Base-by-base conservation (phyloP, 2,888 invertebrate species). In the Bugulina stolonifera region DNA sequence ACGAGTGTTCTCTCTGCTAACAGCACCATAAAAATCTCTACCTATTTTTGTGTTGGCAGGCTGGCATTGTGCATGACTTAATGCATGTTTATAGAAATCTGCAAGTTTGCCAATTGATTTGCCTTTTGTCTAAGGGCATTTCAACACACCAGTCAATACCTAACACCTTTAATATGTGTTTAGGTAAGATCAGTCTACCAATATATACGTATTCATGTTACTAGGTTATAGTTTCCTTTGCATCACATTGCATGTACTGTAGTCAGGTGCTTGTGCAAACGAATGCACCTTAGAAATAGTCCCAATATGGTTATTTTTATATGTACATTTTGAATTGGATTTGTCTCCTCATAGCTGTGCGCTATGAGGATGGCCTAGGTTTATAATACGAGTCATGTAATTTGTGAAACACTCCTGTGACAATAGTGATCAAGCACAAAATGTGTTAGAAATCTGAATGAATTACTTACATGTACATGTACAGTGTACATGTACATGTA, bases 111-210 rank as follows among this genome's bases (percentile, higher is more conserved):
- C 34, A 27, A 64, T 64, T 64, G 64, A 64, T 64, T 64, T 64
- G 22, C 32, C 64, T 64, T 25, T 64, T 64, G 64, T 64, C 27
- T 32, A 64, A 64, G 64, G 64, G 32, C 64, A 27, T 64, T 64
- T 14, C 64, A 34, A 22, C 64, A 25, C 5, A 5, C 10, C 32
- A 64, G 64, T 64, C 64, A 34, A 64, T 64, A 64, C 25, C 27
- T 14, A 29, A n/a, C 22, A n/a, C 55, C 55, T 55, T 55, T 3
- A 55, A n/a, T 55, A n/a, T n/a, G 22, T 25, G 55, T 25, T 25
- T n/a, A 55, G 25, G 22, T 5, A n/a, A 23, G 5, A 5, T 23
- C 5, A 23, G 22, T 55, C 25, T 18, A 23, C 22, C 55, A 23
- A 18, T 18, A 5, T 25, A 55, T 55, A 25, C 22, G 22, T 25